phyloP scores from a whole-genome alignment of 2,888 invertebrate species.

The Dexiosoma caninum region DNA sequence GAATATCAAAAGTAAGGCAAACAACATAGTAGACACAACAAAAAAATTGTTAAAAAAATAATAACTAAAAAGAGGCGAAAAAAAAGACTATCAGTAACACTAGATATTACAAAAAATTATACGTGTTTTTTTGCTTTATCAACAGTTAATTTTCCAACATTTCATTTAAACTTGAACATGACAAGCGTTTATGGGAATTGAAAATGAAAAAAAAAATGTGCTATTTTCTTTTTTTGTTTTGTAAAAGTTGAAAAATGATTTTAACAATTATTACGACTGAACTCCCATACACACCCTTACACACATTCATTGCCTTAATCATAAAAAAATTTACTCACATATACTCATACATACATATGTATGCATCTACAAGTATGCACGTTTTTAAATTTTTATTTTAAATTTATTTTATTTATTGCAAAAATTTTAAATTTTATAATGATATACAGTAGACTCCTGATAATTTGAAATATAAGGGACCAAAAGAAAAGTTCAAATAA shows the following conservation, averaged over 20 bases:
- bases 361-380: too few relatives aligned
- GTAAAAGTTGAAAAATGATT: too few relatives aligned
- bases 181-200: conserved; percentile 27
- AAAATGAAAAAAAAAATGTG: conserved; percentile 5
- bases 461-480: too few relatives aligned
- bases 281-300: too few relatives aligned
- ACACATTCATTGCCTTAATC: too few relatives aligned
- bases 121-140: neutral
- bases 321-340: too few relatives aligned
- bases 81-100: conserved; percentile 27
- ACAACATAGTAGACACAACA: conserved; percentile 20
- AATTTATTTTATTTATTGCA: too few relatives aligned
- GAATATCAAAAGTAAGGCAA: conserved; percentile 48
- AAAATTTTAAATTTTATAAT: too few relatives aligned
- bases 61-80: neutral
- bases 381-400: too few relatives aligned
- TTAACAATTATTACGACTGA: too few relatives aligned
- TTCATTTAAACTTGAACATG: conserved; percentile 63
- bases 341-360: neutral
- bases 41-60: neutral
- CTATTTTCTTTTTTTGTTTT: neutral
- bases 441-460: too few relatives aligned
- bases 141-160: conserved; percentile 42
- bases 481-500: too few relatives aligned
- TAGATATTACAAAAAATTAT: neutral